phyloP scores from a whole-genome alignment of 2,113 vertebrate genomes.

The Merops nubicus region DNA sequence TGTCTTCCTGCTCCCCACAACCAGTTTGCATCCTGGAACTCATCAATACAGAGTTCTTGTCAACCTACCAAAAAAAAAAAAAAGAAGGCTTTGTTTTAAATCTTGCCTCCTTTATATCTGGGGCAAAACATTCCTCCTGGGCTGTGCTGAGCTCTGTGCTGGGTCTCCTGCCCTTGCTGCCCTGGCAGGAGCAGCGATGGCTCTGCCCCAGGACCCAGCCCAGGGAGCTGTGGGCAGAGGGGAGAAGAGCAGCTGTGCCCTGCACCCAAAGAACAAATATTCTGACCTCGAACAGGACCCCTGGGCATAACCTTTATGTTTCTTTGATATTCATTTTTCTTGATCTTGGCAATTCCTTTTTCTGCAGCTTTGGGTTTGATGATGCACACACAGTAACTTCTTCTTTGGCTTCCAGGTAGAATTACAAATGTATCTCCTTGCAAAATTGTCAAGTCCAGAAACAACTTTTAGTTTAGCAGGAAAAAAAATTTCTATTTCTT shows the following conservation, averaged over 20 bases:
- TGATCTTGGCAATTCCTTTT: slow-evolving; percentile 26
- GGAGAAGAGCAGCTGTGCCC: neutral
- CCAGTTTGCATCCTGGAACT: neutral
- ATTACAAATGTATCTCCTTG: neutral
- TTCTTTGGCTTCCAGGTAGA: slow-evolving; percentile 39
- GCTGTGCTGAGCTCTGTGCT: neutral
- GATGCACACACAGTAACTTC: neutral
- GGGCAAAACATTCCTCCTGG: neutral
- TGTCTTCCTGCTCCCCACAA: neutral
- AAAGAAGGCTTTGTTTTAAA: neutral
- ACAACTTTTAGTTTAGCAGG: neutral
- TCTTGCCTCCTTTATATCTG: neutral
- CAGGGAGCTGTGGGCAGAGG: neutral
- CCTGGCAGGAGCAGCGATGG: neutral
- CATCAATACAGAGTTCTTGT: neutral
- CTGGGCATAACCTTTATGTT: neutral
- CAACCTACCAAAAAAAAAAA: neutral
- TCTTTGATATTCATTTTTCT: slow-evolving; percentile 54
- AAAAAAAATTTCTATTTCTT: neutral
- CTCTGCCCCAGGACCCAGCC: neutral
- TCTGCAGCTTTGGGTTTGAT: slow-evolving; percentile 14
- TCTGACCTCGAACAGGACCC: slow-evolving; percentile 16
- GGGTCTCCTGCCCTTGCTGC: neutral
- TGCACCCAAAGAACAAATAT: neutral
- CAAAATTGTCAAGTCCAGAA: neutral